Evolutionary conservation across 2,113 vertebrate genomes (phyloP), one percentile per base, ranked within the genome.

Genomic region (Perca flavescens): DNA sequence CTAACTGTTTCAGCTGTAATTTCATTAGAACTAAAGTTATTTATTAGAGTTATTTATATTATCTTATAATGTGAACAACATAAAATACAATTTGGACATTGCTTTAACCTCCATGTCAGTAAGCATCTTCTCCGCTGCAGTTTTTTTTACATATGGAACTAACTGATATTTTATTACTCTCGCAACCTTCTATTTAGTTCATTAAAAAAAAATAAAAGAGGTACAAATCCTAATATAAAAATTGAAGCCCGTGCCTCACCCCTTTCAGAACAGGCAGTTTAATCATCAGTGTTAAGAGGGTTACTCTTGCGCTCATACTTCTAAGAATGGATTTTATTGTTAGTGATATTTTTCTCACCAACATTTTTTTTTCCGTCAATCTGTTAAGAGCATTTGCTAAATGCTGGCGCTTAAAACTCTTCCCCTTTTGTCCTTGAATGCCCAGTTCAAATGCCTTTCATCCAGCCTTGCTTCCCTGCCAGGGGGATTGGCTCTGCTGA

Each of bases 251-350:
- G 6, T 70, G 21, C 15, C 40, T 40, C 2, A 2, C 40, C 40
- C 43, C n/a, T 50, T 31, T 66, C 15, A 19, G 36, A 66, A 9
- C 60, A 15, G 1, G 46, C 68, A 22, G 53, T 53, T 83, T 68
- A 76, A 79, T 85, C 50, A 57, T 58, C 68, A 8, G 6, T 47
- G 36, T 70, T 80, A 74, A 83, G 82, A 83, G 77, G 80, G 54
- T 89, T 85, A 62, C 28, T 50, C 13, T 49, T 15, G 17, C 0
- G 2, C 40, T 82, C 77, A 87, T 87, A 70, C 71, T 69, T 74
- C 19, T 34, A 2, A 47, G 79, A 86, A 74, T 71, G 15, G 79
- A 74, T 80, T 74, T 87, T 46, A 52, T 79, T 87, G 71, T 76
- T 5, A 16, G 19, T 46, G 13, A 31, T 58, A 56, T 78, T 72